Percentiles rank a stretch among this genome's conserved stretches.
Evolutionary conservation across 30 jellyfish, hydroid and myxozoan species (phyloP).

Genomic region (Pelagia noctiluca): DNA sequence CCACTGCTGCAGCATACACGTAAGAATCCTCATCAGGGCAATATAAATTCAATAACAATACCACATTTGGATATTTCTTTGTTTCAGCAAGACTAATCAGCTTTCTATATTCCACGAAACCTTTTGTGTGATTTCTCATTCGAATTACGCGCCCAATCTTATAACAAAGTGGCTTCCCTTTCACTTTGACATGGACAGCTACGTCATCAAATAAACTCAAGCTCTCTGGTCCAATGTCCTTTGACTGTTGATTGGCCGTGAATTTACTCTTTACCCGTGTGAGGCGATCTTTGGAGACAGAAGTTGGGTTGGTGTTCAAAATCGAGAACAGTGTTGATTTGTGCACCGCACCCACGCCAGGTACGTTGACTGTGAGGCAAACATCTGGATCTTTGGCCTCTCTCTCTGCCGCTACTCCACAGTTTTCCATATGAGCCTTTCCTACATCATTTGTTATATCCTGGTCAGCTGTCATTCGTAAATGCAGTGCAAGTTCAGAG

Average conservation of each 20-base stretch:
- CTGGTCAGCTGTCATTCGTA: background rate
- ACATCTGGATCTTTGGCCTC: background rate
- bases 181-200: conserved; percentile 17
- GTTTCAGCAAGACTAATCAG: too few species aligned
- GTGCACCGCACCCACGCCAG: background rate
- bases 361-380: background rate
- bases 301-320: background rate
- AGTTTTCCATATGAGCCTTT: background rate
- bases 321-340: background rate
- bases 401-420: background rate
- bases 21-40: too few species aligned
- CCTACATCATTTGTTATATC: conserved; percentile 21
- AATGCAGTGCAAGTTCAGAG: conserved; percentile 18
- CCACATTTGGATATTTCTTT: conserved; percentile 16
- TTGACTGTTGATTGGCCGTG: background rate
- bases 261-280: background rate
- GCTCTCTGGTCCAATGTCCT: conserved; percentile 12
- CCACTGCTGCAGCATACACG: too few species aligned
- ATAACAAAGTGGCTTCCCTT: background rate
- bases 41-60: too few species aligned
- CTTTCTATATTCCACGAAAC: conserved; percentile 22
- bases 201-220: conserved; percentile 36
- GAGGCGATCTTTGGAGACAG: conserved; percentile 19
- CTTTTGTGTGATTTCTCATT: conserved; percentile 16
- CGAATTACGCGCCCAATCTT: conserved; percentile 5